These are phyloP conservation scores for Carposina sasakii DNA, from an alignment of 1,140 invertebrate genomes.

Conservation along the genomic window DNA sequence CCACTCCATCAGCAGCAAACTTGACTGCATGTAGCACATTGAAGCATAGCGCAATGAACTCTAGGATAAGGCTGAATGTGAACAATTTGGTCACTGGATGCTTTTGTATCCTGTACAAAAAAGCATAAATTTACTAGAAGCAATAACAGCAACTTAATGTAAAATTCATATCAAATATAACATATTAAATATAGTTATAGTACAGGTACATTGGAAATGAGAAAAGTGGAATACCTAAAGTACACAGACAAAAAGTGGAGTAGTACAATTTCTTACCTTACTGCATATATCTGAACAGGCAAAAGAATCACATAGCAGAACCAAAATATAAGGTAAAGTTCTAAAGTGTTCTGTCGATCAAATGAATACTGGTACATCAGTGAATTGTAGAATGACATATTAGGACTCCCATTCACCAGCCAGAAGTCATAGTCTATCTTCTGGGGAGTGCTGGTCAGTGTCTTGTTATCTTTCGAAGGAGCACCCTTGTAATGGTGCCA, in stretches of 20 bases:
- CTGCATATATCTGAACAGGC: conserved; percentile 92
- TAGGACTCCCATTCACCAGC: conserved; percentile 96
- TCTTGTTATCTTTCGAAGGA: conserved; percentile 46
- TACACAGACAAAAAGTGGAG: conserved; percentile 6
- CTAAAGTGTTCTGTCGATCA: conserved; percentile 94
- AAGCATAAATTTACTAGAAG: too few species aligned
- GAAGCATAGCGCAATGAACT: conserved; percentile 88
- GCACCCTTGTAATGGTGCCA: conserved; percentile 82
- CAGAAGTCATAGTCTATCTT: conserved; percentile 92
- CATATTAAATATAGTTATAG: too few species aligned
- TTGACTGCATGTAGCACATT: conserved; percentile 92
- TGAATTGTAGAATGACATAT: conserved; percentile 85
- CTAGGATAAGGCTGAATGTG: conserved; percentile 87
- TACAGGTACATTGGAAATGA: too few species aligned
- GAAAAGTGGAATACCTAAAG: conserved; percentile 8
- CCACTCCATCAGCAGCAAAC: conserved; percentile 92
- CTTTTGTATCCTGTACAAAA: conserved; percentile 82
- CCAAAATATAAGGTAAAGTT: conserved; percentile 93
- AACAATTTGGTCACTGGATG: conserved; percentile 95
- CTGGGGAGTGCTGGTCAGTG: conserved; percentile 45
- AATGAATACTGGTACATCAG: conserved; percentile 97
- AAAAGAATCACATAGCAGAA: conserved; percentile 89
- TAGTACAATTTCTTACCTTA: conserved; percentile 55
- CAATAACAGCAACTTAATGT: too few species aligned
- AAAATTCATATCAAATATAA: too few species aligned